phyloP scores from a whole-genome alignment of 1,140 invertebrate species.

The Heterodera schachtii region DNA sequence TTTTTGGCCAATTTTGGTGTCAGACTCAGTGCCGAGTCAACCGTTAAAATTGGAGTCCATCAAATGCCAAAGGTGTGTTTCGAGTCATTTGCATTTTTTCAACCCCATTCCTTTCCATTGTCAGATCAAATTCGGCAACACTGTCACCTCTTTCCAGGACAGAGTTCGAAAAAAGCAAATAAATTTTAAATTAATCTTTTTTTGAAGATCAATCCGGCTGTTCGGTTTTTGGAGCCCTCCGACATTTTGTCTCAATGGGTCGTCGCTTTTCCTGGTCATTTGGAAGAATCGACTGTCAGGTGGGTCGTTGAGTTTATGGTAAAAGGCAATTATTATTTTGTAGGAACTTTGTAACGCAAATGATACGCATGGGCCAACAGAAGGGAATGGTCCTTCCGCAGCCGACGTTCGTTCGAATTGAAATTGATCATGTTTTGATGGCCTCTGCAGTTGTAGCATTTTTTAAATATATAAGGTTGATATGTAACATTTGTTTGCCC shows the following conservation, averaged over 20 bases:
- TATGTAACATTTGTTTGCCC: too few species aligned
- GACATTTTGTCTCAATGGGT: conserved; percentile 12
- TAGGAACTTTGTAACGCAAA: conserved; percentile 9
- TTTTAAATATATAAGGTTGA: too few species aligned
- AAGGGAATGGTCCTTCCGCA: conserved; percentile 34
- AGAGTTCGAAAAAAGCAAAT: background rate
- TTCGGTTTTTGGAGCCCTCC: conserved; percentile 24
- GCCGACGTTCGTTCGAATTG: conserved; percentile 13
- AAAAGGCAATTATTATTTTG: background rate
- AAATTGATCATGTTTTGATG: background rate
- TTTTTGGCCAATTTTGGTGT: conserved; percentile 19
- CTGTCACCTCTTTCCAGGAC: background rate
- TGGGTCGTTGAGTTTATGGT: background rate
- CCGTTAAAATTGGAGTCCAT: conserved; percentile 7
- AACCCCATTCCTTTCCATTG: too few species aligned
- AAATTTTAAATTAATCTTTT: background rate
- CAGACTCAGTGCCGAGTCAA: background rate
- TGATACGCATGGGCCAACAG: conserved; percentile 22
- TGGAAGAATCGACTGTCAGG: background rate
- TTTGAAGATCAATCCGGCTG: background rate
- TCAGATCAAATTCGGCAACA: conserved; percentile 12
- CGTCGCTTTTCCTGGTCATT: background rate
- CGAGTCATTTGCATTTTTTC: background rate
- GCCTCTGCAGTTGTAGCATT: too few species aligned
- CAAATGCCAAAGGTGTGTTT: background rate